Evolutionary conservation across 2,113 vertebrate species (phyloP).

Genomic region (Scophthalmus maximus): DNA sequence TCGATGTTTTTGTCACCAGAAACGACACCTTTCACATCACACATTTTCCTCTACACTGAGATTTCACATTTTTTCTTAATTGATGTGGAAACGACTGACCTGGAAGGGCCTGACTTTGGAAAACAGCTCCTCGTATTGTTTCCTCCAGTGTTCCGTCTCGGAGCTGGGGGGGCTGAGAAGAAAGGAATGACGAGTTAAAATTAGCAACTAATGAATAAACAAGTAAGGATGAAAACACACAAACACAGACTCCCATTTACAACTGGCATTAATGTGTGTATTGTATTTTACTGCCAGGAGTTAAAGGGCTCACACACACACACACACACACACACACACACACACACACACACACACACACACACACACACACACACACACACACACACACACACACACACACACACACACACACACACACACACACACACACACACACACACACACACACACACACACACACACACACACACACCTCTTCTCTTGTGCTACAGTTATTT

Average conservation of each 20-base stretch:
- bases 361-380: constrained; percentile 83
- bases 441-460: constrained; percentile 83
- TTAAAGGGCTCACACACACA: neutral
- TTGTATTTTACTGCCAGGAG: neutral
- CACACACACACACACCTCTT: constrained; percentile 75
- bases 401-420: constrained; percentile 83
- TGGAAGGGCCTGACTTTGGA: constrained; percentile 94
- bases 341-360: constrained; percentile 82
- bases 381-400: constrained; percentile 82
- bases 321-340: constrained; percentile 83
- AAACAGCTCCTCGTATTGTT: constrained; percentile 88
- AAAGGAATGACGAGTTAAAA: constrained; percentile 25
- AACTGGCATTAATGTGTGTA: neutral
- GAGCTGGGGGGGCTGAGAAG: constrained; percentile 52
- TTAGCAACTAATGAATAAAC: neutral
- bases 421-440: constrained; percentile 82
- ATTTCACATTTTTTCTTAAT: neutral
- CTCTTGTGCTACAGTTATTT: constrained; percentile 74
- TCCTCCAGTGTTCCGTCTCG: constrained; percentile 85
- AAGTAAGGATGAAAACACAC: neutral
- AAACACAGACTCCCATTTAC: neutral
- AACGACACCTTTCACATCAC: neutral
- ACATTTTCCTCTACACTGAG: neutral
- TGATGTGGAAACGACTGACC: constrained; percentile 79
- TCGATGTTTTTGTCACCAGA: neutral